Evolutionary conservation across 2,797 vertebrate genomes (phyloP).

Genomic region (Smutsia gigantea): DNA sequence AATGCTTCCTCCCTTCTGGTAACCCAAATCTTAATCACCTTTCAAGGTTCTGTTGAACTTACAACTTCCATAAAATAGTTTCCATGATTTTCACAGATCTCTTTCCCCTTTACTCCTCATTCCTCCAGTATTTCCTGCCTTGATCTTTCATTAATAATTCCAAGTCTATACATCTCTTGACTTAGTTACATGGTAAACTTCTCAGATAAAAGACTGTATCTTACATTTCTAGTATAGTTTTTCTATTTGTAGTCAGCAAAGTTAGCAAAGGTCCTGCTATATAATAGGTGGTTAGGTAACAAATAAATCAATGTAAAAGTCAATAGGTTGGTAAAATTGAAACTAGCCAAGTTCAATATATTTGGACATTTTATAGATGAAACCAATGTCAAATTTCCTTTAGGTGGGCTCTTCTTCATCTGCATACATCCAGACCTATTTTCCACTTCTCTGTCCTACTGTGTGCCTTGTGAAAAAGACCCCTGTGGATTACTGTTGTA

Average conservation of each 20-base stretch:
- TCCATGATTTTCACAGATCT: background rate
- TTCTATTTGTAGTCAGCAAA: background rate
- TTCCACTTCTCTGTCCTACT: background rate
- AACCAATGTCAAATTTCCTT: background rate
- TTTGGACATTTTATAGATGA: background rate
- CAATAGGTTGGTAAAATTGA: background rate
- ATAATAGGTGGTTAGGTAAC: background rate
- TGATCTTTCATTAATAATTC: background rate
- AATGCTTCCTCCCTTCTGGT: background rate
- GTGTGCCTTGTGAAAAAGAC: background rate
- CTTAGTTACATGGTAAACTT: background rate
- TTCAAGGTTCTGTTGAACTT: background rate
- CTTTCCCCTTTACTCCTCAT: background rate
- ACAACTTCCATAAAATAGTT: background rate
- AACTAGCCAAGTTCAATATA: background rate
- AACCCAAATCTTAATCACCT: background rate
- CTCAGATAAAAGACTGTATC: background rate
- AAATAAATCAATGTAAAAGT: background rate
- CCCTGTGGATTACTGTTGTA: background rate
- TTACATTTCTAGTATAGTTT: background rate
- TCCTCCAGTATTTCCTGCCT: background rate
- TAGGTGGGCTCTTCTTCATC: background rate
- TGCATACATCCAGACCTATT: background rate
- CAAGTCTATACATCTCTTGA: background rate
- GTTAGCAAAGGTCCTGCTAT: background rate